These are phyloP conservation scores for Oreonectes daqikongensis DNA, from an alignment of 2,797 vertebrate species.

Conservation along the genomic window DNA sequence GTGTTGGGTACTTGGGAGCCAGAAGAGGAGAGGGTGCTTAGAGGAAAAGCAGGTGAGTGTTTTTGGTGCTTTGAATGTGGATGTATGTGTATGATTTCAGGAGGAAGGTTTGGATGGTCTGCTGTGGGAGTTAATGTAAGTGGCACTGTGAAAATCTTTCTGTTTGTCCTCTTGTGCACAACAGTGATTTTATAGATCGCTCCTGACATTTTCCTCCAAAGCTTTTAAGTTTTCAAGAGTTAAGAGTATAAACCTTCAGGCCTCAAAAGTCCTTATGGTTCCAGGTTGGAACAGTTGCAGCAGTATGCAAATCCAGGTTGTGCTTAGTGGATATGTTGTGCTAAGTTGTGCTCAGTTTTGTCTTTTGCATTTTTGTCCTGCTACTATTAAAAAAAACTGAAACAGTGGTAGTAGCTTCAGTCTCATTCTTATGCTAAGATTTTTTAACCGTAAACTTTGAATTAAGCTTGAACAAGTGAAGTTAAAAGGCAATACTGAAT, in stretches of 20 bases:
- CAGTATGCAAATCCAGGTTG: neutral
- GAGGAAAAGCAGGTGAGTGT: neutral
- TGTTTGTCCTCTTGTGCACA: slow-evolving; percentile 53
- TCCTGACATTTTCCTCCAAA: neutral
- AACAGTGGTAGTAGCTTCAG: neutral
- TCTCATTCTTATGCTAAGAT: neutral
- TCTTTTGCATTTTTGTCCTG: neutral
- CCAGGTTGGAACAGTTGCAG: neutral
- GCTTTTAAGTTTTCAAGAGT: neutral
- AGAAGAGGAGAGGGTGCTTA: slow-evolving; percentile 8
- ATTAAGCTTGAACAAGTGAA: neutral
- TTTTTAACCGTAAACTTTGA: neutral
- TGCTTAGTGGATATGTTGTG: slow-evolving; percentile 5
- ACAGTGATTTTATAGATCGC: neutral
- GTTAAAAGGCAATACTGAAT: neutral
- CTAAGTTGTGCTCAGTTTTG: neutral
- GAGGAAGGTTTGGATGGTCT: slow-evolving; percentile 67
- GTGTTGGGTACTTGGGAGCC: neutral
- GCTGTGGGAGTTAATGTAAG: slow-evolving; percentile 56
- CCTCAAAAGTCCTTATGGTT: neutral
- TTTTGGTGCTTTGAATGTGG: slow-evolving; percentile 53
- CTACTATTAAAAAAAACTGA: neutral
- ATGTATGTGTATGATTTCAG: slow-evolving; percentile 39
- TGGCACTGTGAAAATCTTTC: slow-evolving; percentile 52
- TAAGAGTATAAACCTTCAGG: neutral